Conservation (phyloP, 2,888 invertebrate genomes). For the Selenia dentaria region DNA sequence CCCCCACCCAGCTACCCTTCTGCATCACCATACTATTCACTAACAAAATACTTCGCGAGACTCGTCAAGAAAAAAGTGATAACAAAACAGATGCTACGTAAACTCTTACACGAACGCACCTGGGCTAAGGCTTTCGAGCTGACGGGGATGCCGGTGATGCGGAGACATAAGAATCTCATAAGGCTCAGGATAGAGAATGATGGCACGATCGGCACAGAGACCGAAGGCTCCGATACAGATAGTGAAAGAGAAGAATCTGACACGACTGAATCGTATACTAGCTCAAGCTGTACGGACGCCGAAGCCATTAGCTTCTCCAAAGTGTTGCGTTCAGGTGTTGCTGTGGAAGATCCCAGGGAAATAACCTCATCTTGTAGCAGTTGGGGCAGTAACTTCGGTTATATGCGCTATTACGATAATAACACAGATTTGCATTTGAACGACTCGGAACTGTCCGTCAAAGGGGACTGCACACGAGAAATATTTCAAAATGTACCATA, state of each 20-base stretch:
- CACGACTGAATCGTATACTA: constrained; percentile 68
- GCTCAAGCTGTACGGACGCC: constrained; percentile 66
- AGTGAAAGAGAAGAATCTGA: constrained; percentile 73
- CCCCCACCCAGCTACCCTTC: constrained; percentile 91
- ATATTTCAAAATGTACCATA: constrained; percentile 57
- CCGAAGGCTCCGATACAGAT: constrained; percentile 71
- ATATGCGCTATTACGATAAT: constrained; percentile 87
- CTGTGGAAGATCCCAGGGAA: constrained; percentile 76
- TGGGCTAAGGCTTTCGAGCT: constrained; percentile 79
- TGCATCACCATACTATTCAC: constrained; percentile 90
- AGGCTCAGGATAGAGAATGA: constrained; percentile 70
- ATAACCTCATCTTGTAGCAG: constrained; percentile 78
- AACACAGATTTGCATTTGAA: constrained; percentile 70
- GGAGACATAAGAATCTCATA: constrained; percentile 75
- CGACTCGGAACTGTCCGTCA: constrained; percentile 42
- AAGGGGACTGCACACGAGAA: constrained; percentile 71
- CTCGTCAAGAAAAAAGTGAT: constrained; percentile 90
- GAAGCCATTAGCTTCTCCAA: constrained; percentile 57
- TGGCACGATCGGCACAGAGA: constrained; percentile 71
- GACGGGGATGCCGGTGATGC: constrained; percentile 70
- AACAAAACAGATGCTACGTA: constrained; percentile 88
- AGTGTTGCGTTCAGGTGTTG: constrained; percentile 86
- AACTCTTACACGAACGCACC: constrained; percentile 87
- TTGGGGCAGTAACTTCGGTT: constrained; percentile 87
- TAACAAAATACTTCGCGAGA: constrained; percentile 90